Conservation (phyloP, 2,113 vertebrate genomes). For the Cygnus atratus region DNA sequence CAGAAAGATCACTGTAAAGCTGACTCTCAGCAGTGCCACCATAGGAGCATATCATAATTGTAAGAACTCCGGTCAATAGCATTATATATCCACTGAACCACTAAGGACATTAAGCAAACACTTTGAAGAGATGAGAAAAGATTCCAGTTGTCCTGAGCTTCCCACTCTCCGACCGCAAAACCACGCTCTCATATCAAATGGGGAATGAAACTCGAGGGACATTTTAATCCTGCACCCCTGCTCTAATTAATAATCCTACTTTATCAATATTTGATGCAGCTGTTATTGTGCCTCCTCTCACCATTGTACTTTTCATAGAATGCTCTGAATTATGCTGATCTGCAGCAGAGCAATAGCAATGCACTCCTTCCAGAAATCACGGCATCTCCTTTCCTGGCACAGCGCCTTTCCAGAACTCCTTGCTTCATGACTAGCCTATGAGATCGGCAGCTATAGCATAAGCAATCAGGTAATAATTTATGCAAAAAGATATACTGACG, state of each 20-base stretch:
- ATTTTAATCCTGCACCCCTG: slow-evolving; percentile 46
- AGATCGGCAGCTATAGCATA: background rate
- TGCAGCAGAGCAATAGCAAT: background rate
- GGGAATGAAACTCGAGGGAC: slow-evolving; percentile 55
- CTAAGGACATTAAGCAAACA: slow-evolving; percentile 22
- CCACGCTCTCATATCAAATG: background rate
- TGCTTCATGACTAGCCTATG: background rate
- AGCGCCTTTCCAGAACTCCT: background rate
- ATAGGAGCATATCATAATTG: background rate
- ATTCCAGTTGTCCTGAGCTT: slow-evolving; percentile 54
- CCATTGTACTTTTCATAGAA: slow-evolving; percentile 20
- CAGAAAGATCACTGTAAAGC: background rate
- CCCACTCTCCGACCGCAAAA: slow-evolving; percentile 47
- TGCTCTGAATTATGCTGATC: background rate
- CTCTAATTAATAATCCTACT: slow-evolving; percentile 60
- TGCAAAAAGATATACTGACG: background rate
- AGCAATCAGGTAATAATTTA: background rate
- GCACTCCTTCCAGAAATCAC: background rate
- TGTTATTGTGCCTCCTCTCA: slow-evolving; percentile 17
- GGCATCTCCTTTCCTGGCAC: background rate
- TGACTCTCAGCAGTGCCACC: background rate
- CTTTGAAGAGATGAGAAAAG: background rate
- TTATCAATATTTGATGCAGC: slow-evolving; percentile 60
- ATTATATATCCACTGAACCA: background rate
- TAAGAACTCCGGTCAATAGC: background rate